Evolutionary conservation across 30 jellyfish, hydroid and myxozoan genomes (phyloP).

Genomic region (Mastigias papua): DNA sequence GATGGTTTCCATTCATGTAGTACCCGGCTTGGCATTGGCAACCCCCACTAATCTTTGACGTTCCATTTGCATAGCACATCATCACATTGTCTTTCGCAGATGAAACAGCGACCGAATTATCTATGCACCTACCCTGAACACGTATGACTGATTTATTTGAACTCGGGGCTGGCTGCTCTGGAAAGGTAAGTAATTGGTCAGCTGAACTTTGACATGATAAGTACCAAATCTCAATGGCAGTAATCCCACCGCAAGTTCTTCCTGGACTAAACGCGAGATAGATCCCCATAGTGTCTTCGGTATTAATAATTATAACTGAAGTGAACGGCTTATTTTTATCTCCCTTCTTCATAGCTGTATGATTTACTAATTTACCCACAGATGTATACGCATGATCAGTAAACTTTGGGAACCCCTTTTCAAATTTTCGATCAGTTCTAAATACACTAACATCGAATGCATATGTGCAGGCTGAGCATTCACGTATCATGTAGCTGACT

Average conservation of each 20-base stretch:
- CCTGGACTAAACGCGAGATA: constrained; percentile 35
- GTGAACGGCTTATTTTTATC: neutral
- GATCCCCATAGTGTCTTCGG: constrained; percentile 39
- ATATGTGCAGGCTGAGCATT: constrained; percentile 28
- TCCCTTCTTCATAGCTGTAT: neutral
- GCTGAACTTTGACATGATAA: constrained; percentile 64
- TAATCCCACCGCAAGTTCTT: constrained; percentile 44
- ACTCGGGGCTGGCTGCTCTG: constrained; percentile 62
- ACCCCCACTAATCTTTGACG: constrained; percentile 58
- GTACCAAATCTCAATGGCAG: constrained; percentile 7
- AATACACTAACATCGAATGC: constrained; percentile 7
- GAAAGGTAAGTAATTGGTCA: constrained; percentile 48
- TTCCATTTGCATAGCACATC: constrained; percentile 76
- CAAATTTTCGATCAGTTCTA: neutral
- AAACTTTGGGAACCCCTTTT: neutral
- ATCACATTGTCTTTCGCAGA: constrained; percentile 21
- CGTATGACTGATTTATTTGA: neutral
- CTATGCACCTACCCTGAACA: constrained; percentile 52
- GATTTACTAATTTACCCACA: constrained; percentile 4
- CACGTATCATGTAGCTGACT: neutral
- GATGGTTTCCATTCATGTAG: constrained; percentile 3
- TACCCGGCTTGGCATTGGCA: constrained; percentile 80
- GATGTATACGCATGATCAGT: neutral
- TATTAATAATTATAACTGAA: neutral
- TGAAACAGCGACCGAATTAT: constrained; percentile 23